A percentile compares a stretch with the other conserved stretches of the same genome.
phyloP scores from a whole-genome alignment of 2,113 vertebrate genomes.

The Odontesthes bonariensis region DNA sequence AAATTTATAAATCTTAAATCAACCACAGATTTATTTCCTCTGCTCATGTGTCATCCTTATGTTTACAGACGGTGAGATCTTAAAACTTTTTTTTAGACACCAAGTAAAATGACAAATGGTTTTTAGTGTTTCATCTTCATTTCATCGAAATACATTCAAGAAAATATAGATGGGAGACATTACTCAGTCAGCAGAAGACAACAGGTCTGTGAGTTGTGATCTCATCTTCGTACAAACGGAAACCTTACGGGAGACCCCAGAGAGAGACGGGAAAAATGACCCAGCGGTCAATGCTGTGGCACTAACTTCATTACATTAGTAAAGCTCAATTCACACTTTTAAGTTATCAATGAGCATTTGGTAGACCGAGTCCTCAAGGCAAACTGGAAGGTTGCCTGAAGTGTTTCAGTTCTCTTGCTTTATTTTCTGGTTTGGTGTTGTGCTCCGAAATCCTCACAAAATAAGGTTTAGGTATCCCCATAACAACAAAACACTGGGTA shows the following conservation, averaged over 20 bases:
- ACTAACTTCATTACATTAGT: slow-evolving; percentile 1
- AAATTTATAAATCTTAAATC: no score
- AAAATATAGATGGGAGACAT: background rate
- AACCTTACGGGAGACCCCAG: background rate
- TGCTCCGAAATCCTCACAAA: background rate
- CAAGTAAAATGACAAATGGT: background rate
- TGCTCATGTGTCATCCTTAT: no score
- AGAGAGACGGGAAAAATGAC: background rate
- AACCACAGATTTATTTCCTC: no score
- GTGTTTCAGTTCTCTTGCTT: slow-evolving; percentile 12
- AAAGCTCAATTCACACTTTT: background rate
- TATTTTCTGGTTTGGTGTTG: background rate
- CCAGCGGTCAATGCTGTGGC: background rate
- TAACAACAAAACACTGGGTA: background rate
- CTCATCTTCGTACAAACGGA: background rate
- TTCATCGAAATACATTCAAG: background rate
- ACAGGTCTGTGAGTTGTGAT: background rate
- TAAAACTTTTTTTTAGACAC: no score
- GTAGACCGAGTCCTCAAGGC: background rate
- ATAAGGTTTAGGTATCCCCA: background rate
- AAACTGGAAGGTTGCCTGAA: background rate
- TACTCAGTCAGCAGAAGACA: background rate
- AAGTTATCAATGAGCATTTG: background rate
- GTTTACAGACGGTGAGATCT: no score
- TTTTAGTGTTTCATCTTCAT: background rate